These are phyloP conservation scores for Archivesica marissinica DNA, from an alignment of 1,140 invertebrate genomes.

Conservation along the genomic window DNA sequence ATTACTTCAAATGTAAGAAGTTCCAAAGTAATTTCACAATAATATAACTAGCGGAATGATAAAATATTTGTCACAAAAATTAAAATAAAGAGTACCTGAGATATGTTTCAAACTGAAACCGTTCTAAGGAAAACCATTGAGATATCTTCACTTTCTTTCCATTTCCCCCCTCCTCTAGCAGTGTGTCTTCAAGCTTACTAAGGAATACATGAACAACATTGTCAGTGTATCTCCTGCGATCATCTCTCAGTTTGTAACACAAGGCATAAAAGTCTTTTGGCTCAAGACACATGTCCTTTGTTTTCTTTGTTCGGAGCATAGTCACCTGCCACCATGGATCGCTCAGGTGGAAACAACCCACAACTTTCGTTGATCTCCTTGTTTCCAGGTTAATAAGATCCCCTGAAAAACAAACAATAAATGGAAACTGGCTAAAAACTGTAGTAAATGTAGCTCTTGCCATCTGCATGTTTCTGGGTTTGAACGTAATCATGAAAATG, in stretches of 20 bases:
- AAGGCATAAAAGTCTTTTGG: slow-evolving; percentile 53
- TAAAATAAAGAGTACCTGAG: neutral
- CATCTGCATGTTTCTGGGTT: too few species aligned
- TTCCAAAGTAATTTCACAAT: neutral
- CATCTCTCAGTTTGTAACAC: slow-evolving; percentile 64
- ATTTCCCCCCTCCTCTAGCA: slow-evolving; percentile 33
- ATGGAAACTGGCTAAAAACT: slow-evolving; percentile 15
- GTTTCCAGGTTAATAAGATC: slow-evolving; percentile 54
- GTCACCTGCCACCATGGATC: slow-evolving; percentile 74
- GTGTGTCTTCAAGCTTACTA: slow-evolving; percentile 14
- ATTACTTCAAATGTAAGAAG: neutral
- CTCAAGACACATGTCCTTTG: slow-evolving; percentile 20
- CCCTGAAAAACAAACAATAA: slow-evolving; percentile 45
- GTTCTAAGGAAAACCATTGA: slow-evolving; percentile 3
- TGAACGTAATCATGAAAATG: too few species aligned
- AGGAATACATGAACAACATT: slow-evolving; percentile 57
- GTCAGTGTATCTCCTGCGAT: slow-evolving; percentile 41
- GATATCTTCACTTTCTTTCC: slow-evolving; percentile 4
- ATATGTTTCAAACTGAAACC: slow-evolving; percentile 11
- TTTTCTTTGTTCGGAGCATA: slow-evolving; percentile 62
- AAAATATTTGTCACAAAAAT: neutral
- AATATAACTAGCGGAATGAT: neutral
- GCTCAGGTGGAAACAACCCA: slow-evolving; percentile 67
- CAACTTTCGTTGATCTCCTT: slow-evolving; percentile 12
- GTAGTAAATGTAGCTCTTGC: too few species aligned